Conservation (phyloP, 1,140 invertebrate species). For the Macrotrachela quadricornifera region DNA sequence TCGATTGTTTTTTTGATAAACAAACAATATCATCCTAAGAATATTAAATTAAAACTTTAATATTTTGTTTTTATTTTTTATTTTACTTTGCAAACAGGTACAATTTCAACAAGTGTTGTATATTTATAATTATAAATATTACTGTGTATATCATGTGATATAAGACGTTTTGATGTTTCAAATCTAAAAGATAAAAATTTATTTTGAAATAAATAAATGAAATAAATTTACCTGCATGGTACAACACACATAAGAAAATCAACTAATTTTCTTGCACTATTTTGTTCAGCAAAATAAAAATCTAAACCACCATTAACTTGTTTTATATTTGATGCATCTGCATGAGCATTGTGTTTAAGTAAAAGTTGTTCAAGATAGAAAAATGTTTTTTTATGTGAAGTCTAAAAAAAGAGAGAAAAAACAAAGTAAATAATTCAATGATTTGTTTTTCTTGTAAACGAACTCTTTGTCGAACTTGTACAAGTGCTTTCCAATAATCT, state of each 20-base stretch:
- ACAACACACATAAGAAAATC: constrained; percentile 71
- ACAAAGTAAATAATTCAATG: neutral
- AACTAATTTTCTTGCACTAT: constrained; percentile 75
- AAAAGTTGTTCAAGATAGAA: constrained; percentile 94
- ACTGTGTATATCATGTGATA: constrained; percentile 88
- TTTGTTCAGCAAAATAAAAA: constrained; percentile 74
- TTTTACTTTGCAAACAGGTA: constrained; percentile 67
- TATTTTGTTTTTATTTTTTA: neutral
- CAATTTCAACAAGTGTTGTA: constrained; percentile 65
- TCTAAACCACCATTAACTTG: constrained; percentile 76
- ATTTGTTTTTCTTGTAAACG: neutral
- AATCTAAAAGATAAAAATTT: constrained; percentile 38
- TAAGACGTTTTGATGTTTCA: constrained; percentile 72
- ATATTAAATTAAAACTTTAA: neutral
- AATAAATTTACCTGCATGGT: constrained; percentile 32
- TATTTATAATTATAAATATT: constrained; percentile 89
- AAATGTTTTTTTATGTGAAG: constrained; percentile 87
- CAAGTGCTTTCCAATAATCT: constrained; percentile 79
- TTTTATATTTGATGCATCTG: constrained; percentile 76
- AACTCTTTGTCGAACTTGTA: constrained; percentile 41
- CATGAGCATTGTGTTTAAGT: constrained; percentile 76
- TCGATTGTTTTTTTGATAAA: constrained; percentile 60
- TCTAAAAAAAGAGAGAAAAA: constrained; percentile 47
- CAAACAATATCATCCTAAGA: constrained; percentile 64
- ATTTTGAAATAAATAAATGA: neutral